phyloP scores from a whole-genome alignment of 2,888 invertebrate species.

The Leptura quadrifasciata region DNA sequence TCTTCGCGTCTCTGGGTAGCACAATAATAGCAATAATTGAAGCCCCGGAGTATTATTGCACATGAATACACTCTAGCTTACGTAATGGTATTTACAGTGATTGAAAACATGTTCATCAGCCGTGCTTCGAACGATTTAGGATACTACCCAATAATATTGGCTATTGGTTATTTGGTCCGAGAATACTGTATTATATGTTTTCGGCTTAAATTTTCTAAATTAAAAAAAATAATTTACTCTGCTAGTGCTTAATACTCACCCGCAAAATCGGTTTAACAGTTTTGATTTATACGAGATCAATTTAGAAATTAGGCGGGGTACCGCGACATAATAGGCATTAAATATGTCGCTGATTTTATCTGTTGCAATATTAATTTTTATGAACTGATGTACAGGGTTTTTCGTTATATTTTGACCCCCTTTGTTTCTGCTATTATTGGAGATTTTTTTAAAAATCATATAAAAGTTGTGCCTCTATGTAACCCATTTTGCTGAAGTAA shows the following conservation, averaged over 20 bases:
- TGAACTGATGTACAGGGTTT: too few species aligned
- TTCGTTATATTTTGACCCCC: too few species aligned
- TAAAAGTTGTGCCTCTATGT: too few species aligned
- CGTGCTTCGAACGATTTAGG: conserved; percentile 57
- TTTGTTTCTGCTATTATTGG: too few species aligned
- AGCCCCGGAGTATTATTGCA: conserved; percentile 71
- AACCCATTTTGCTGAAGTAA: too few species aligned
- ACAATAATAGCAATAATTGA: conserved; percentile 73
- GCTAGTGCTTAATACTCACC: not conserved
- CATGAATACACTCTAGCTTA: conserved; percentile 72
- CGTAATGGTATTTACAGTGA: conserved; percentile 73
- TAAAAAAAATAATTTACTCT: conserved; percentile 23
- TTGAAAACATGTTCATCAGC: conserved; percentile 72
- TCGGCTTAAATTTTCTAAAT: conserved; percentile 27
- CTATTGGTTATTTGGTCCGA: conserved; percentile 47
- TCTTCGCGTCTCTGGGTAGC: conserved; percentile 68
- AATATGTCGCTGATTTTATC: too few species aligned
- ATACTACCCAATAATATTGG: conserved; percentile 50
- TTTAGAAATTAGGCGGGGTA: too few species aligned
- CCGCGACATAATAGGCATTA: too few species aligned
- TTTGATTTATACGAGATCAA: not conserved
- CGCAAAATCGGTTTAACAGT: not conserved
- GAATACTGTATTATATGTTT: conserved; percentile 8
- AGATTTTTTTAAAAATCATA: too few species aligned
- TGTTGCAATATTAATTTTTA: too few species aligned